phyloP scores from a whole-genome alignment of 1,140 invertebrate species.

The Leptopilina clavipes region DNA sequence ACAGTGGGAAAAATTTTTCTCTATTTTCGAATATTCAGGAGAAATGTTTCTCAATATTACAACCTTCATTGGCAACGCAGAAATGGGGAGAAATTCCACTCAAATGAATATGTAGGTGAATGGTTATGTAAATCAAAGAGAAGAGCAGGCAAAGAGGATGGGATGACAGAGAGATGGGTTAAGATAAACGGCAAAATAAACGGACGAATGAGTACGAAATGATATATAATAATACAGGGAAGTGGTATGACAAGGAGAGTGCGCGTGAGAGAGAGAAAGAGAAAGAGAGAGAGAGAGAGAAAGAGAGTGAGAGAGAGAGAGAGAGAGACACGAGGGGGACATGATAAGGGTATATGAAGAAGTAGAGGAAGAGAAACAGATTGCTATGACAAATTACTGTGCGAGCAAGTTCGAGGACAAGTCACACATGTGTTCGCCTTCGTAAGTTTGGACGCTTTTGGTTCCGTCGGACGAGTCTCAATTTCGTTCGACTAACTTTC shows the following conservation, averaged over 20 bases:
- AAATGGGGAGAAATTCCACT: background rate
- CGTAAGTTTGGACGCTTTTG: slow-evolving; percentile 4
- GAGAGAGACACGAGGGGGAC: background rate
- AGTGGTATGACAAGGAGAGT: background rate
- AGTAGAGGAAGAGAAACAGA: slow-evolving; percentile 9
- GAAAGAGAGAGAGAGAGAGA: background rate
- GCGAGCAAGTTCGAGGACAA: slow-evolving; percentile 30
- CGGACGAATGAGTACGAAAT: background rate
- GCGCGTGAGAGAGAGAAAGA: background rate
- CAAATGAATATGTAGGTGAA: slow-evolving; percentile 30
- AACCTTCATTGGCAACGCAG: too few species aligned
- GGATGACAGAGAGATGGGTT: background rate
- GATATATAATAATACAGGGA: background rate
- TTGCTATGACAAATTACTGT: slow-evolving; percentile 30
- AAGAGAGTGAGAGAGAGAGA: background rate
- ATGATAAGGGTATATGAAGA: slow-evolving; percentile 11
- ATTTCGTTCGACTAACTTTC: slow-evolving; percentile 32
- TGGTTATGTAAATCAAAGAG: slow-evolving; percentile 27
- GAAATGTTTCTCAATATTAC: too few species aligned
- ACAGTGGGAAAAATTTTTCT: too few species aligned
- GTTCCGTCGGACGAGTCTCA: slow-evolving; percentile 7
- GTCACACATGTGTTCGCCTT: slow-evolving; percentile 16
- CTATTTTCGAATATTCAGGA: too few species aligned
- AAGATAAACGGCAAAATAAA: slow-evolving; percentile 28
- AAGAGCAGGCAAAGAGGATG: background rate